Base-by-base conservation (phyloP, 2,797 vertebrate genomes). In the Cuniculus paca region DNA sequence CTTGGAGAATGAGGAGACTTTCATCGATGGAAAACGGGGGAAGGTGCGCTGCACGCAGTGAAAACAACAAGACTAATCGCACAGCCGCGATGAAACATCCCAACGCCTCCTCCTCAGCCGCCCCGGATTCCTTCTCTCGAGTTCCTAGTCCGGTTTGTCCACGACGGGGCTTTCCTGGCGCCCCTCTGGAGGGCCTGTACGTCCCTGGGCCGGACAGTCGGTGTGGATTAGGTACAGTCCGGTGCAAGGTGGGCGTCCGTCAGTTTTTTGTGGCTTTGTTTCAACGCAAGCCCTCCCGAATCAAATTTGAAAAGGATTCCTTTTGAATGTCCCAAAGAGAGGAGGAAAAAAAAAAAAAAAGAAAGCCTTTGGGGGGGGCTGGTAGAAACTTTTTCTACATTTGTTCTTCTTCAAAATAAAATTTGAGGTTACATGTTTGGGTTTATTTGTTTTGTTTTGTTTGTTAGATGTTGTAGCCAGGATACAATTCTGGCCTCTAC, bases 281-380 rank as follows among this genome's bases (percentile, higher is more conserved):
- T 78, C 48, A 94, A 61, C 65, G n/a, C 75, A 89, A 79, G 36
- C n/a, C 7, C 14, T 61, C 14, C 36, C 22, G 70, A 92, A 70
- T 94, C 54, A 65, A 87, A 97, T 60, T 88, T 60, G 50, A 77
- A 81, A 93, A 65, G 5, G 45, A 85, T 28, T 85, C n/a, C 26
- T 95, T 91, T 81, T 52, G 74, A 79, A 48, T 91, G 68, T 16
- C 94, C 68, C 68, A 54, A 31, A 89, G 48, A 58, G 5, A 82
- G 31, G 74, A 82, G 3, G 22, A 60, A 70, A 3, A n/a, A 26
- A 60, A 70, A 3, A n/a, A 39, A 45, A 50, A 28, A 34, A 34
- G 19, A 7, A 70, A 80, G 14, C 9, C 42, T n/a, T n/a, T n/a
- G n/a, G n/a, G n/a, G n/a, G n/a, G n/a, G n/a, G n/a, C n/a, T n/a